Conservation (phyloP, 1,140 invertebrate genomes). For the Scaptomyza pallida region DNA sequence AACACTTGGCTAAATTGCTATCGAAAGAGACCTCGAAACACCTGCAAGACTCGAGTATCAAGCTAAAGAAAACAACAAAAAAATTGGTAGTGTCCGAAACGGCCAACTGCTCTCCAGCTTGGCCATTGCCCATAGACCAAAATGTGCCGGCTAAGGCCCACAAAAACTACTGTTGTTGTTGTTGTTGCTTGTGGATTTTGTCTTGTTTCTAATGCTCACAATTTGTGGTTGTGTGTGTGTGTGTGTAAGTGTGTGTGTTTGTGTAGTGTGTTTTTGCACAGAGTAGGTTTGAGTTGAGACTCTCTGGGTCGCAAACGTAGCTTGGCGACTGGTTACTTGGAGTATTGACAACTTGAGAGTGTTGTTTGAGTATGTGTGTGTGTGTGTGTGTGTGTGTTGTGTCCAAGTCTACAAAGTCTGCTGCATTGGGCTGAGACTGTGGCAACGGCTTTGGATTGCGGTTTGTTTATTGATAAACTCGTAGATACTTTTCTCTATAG, state of each 20-base stretch:
- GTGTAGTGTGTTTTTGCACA: constrained; percentile 33
- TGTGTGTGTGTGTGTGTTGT: constrained; percentile 13
- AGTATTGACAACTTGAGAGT: constrained; percentile 44
- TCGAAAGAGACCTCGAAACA: constrained; percentile 47
- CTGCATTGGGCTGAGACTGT: constrained; percentile 40
- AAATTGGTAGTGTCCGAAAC: constrained; percentile 26
- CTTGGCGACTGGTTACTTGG: constrained; percentile 48
- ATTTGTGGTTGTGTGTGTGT: constrained; percentile 22
- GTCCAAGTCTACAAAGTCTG: constrained; percentile 41
- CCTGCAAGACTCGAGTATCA: constrained; percentile 23
- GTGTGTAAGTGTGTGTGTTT: neutral
- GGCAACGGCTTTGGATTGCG: constrained; percentile 44
- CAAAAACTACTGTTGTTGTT: constrained; percentile 17
- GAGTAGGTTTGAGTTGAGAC: constrained; percentile 21
- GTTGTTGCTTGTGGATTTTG: constrained; percentile 48
- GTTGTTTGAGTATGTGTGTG: constrained; percentile 18
- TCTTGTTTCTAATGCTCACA: constrained; percentile 52
- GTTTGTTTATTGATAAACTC: constrained; percentile 73
- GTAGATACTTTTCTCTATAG: constrained; percentile 68
- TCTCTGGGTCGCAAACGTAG: constrained; percentile 19
- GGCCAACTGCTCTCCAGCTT: constrained; percentile 9
- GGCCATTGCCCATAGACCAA: constrained; percentile 15
- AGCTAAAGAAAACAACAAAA: constrained; percentile 5
- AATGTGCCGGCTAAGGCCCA: constrained; percentile 40
- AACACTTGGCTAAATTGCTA: constrained; percentile 31